Evolutionary conservation across 2,888 invertebrate species (phyloP), one percentile per base, ranked within the genome.

Genomic region (Tenthredo scrophulariae): DNA sequence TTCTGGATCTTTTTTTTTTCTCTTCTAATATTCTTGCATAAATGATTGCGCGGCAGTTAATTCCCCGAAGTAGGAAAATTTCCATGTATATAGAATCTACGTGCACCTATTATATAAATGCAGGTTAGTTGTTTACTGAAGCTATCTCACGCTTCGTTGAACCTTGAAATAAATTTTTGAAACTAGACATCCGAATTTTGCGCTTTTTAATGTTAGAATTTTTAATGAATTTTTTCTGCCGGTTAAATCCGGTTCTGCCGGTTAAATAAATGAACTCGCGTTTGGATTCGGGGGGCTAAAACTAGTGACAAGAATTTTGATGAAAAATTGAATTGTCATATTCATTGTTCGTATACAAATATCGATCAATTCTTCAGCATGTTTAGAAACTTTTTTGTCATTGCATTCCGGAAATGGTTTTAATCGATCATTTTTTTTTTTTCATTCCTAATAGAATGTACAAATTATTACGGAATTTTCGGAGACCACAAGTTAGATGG

Each of bases 61-160:
- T 58, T 22, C 9, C 22, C 26, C 67, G 15, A 67, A 67, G 15
- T 29, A 67, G 33, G 40, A 33, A 37, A 18, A 72, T 33, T 72
- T 72, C 70, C 15, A 37, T 22, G 37, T n/a, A 72, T 37, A 37
- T n/a, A 37, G 15, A 33, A 72, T 37, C 70, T 33, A 40, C 40
- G 70, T n/a, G 70, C 18, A 18, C 40, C 7, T 33, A 37, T 26
- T n/a, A 22, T 13, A 26, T 7, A 33, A n/a, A n/a, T 72, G 7
- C 18, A 33, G 18, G n/a, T 0, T 33, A 4, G 37, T 72, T 72
- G 18, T 72, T 40, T 13, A 40, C 70, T 40, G 70, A 7, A 15
- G 50, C 26, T 37, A 46, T 46, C 6, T 75, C 75, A 50, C 75
- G 75, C 50, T 75, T 29, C 75, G 75, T 2, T 50, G 50, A 75